phyloP scores from a whole-genome alignment of 2,113 vertebrate species.

The Sebastes fasciatus region DNA sequence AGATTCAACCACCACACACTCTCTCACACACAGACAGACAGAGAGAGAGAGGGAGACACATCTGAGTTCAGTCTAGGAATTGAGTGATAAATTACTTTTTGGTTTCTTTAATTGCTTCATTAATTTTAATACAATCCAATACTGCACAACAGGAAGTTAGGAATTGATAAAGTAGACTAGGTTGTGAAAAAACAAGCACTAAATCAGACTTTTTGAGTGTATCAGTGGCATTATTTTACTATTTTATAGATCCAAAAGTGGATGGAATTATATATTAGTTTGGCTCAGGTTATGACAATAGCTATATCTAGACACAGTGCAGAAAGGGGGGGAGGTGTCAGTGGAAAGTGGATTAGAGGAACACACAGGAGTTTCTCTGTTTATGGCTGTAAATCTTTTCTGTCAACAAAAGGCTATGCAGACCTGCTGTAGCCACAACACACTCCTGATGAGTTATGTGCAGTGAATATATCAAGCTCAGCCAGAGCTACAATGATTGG shows the following conservation, averaged over 20 bases:
- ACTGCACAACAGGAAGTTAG: background rate
- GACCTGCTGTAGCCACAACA: conserved; percentile 1
- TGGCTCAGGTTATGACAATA: background rate
- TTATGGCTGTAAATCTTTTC: conserved; percentile 35
- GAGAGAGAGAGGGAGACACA: background rate
- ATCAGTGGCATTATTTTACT: background rate
- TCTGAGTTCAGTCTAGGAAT: background rate
- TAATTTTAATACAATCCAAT: background rate
- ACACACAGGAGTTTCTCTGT: conserved; percentile 10
- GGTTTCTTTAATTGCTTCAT: background rate
- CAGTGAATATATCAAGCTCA: background rate
- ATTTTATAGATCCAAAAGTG: background rate
- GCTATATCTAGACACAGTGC: background rate
- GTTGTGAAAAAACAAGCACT: background rate
- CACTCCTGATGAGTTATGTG: background rate
- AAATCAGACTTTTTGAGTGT: background rate
- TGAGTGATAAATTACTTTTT: background rate
- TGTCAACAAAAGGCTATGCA: conserved; percentile 34
- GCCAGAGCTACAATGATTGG: background rate
- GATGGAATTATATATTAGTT: background rate
- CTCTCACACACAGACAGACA: conserved; percentile 3
- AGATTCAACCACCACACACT: background rate
- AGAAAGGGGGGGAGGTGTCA: conserved; percentile 1
- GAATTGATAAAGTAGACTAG: background rate
- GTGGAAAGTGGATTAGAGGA: conserved; percentile 46